phyloP scores from a whole-genome alignment of 2,888 invertebrate species.

The Pediacus dermestoides region DNA sequence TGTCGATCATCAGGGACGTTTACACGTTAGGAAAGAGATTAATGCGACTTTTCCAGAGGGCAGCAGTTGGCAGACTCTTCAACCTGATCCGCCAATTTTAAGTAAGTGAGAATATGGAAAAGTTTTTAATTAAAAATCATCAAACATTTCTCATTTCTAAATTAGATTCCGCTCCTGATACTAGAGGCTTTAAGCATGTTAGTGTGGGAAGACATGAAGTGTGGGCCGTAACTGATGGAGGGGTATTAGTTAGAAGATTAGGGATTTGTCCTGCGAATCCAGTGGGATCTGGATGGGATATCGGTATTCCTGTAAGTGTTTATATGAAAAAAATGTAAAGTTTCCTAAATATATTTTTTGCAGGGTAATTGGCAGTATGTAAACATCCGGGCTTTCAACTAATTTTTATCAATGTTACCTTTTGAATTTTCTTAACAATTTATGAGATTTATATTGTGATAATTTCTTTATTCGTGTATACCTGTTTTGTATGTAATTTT shows the following conservation, averaged over 20 bases:
- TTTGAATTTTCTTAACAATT: conserved; percentile 7
- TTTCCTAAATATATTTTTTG: no score
- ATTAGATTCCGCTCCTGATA: conserved; percentile 43
- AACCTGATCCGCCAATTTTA: conserved; percentile 57
- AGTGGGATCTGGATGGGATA: conserved; percentile 75
- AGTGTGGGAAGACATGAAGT: conserved; percentile 67
- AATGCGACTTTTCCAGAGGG: conserved; percentile 75
- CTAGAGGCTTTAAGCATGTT: conserved; percentile 64
- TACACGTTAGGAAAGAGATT: conserved; percentile 77
- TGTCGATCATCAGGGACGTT: conserved; percentile 65
- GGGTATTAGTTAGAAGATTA: conserved; percentile 66
- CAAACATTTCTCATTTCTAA: no score
- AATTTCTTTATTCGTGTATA: not conserved
- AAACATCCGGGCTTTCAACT: conserved; percentile 37
- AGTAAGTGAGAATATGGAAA: conserved; percentile 35
- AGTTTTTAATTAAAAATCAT: not conserved
- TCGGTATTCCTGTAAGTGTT: conserved; percentile 58
- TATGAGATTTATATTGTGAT: conserved; percentile 4
- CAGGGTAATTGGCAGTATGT: conserved; percentile 53
- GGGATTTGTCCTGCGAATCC: conserved; percentile 72
- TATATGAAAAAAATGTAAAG: conserved; percentile 8
- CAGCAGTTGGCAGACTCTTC: conserved; percentile 75
- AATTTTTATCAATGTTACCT: no score
- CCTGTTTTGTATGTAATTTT: not conserved
- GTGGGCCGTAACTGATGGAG: conserved; percentile 73